Evolutionary conservation across 2,797 vertebrate genomes (phyloP).

Genomic region (Alfaro cultratus): DNA sequence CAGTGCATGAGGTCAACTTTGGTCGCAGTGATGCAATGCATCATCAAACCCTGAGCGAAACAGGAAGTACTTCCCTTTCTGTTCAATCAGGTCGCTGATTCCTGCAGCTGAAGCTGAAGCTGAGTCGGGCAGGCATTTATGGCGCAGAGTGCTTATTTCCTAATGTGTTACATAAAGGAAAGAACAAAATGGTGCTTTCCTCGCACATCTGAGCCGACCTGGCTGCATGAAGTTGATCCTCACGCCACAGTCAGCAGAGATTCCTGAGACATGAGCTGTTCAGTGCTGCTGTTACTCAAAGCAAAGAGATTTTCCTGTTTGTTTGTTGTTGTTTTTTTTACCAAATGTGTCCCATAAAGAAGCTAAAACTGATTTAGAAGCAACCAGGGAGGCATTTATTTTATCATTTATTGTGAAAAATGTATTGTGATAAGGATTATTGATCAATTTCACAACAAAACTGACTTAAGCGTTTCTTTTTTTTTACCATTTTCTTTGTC

Average conservation of each 20-base stretch:
- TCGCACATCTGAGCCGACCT: constrained; percentile 16
- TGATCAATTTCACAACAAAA: too few relatives aligned
- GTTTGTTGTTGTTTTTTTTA: not conserved
- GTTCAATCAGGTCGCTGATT: constrained; percentile 9
- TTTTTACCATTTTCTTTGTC: too few relatives aligned
- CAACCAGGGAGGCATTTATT: too few relatives aligned
- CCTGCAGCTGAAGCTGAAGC: constrained; percentile 48
- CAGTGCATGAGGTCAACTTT: constrained; percentile 18
- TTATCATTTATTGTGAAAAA: too few relatives aligned
- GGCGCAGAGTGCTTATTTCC: constrained; percentile 72
- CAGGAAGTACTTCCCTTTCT: constrained; percentile 48
- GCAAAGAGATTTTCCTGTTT: not conserved
- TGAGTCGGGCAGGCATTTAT: constrained; percentile 55
- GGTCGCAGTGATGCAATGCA: constrained; percentile 55
- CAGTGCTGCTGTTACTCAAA: constrained; percentile 44
- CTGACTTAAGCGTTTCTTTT: too few relatives aligned
- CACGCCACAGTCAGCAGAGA: constrained; percentile 55
- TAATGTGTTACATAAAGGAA: constrained; percentile 50
- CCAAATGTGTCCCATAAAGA: constrained; percentile 4
- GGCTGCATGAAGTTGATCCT: constrained; percentile 44
- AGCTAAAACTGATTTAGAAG: not conserved
- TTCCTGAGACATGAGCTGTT: constrained; percentile 66
- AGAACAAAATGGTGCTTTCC: constrained; percentile 28
- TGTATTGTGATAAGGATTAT: too few relatives aligned
- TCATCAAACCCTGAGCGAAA: constrained; percentile 34